Evolutionary conservation across 2,888 invertebrate species (phyloP).

Genomic region (Hemithea aestivaria): DNA sequence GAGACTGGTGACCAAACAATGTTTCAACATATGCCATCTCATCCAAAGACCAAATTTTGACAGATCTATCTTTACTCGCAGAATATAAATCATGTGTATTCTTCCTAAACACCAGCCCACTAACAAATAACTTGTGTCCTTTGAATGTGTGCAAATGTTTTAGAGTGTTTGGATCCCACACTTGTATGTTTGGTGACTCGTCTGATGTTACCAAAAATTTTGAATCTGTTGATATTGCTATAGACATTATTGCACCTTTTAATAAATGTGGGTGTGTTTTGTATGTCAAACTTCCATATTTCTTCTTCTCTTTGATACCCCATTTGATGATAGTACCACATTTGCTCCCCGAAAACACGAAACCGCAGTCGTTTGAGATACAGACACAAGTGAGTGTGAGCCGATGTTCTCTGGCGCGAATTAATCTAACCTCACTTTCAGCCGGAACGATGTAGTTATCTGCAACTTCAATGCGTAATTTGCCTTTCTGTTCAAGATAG

Average conservation of each 20-base stretch:
- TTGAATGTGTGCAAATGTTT: conserved; percentile 88
- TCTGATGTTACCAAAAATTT: conserved; percentile 86
- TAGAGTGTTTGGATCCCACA: conserved; percentile 90
- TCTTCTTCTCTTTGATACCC: conserved; percentile 82
- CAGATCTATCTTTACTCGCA: conserved; percentile 86
- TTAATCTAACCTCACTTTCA: conserved; percentile 59
- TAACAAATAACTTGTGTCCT: conserved; percentile 86
- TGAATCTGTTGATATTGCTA: conserved; percentile 88
- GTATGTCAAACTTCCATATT: conserved; percentile 77
- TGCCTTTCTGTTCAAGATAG: conserved; percentile 91
- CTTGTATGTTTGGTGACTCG: conserved; percentile 82
- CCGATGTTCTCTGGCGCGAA: conserved; percentile 89
- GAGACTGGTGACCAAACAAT: conserved; percentile 95
- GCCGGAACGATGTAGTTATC: conserved; percentile 62
- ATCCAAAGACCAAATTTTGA: conserved; percentile 97
- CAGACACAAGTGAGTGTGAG: conserved; percentile 89
- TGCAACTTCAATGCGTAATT: conserved; percentile 87
- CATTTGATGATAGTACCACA: conserved; percentile 94
- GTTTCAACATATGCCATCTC: conserved; percentile 98
- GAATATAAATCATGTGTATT: conserved; percentile 92
- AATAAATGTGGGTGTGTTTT: conserved; percentile 60
- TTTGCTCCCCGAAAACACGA: conserved; percentile 91
- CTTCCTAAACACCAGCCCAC: conserved; percentile 90
- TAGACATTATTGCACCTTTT: conserved; percentile 78
- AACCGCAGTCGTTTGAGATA: conserved; percentile 84